A percentile compares a stretch with the other conserved stretches of the same genome.
Evolutionary conservation across 23 tunicate genomes (phyloP).

Genomic region (Clavelina lepadiformis): DNA sequence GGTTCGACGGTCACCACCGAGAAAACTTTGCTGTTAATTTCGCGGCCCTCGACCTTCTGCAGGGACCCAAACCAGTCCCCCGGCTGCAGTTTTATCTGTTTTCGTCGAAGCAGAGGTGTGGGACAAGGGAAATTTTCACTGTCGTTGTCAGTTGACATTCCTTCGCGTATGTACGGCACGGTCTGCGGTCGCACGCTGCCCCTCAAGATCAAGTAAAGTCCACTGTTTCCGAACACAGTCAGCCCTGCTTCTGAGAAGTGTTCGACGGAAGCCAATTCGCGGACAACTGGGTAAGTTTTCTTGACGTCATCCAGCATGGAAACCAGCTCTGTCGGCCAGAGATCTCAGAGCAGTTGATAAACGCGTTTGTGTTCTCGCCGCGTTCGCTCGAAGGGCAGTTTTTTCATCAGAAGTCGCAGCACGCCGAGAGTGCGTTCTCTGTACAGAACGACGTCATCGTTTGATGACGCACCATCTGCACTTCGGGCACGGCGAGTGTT

Average conservation of each 20-base stretch:
- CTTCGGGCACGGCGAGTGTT: neutral
- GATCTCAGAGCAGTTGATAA: conserved; percentile 30
- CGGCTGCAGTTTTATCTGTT: conserved; percentile 29
- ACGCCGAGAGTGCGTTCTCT: conserved; percentile 27
- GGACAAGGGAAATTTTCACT: conserved; percentile 28
- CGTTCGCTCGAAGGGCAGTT: conserved; percentile 70
- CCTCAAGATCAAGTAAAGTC: conserved; percentile 57
- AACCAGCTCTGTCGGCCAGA: conserved; percentile 64
- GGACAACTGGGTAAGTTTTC: conserved; percentile 25
- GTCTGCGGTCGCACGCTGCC: conserved; percentile 66
- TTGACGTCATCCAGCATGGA: conserved; percentile 20
- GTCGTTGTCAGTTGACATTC: conserved; percentile 9
- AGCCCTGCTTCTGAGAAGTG: conserved; percentile 50
- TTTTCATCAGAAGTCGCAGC: conserved; percentile 24
- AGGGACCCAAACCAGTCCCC: conserved; percentile 87
- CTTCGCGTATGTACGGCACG: conserved; percentile 43
- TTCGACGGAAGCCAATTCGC: conserved; percentile 38
- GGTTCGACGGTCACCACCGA: conserved; percentile 70
- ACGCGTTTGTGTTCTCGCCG: conserved; percentile 54
- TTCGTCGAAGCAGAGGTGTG: conserved; percentile 55
- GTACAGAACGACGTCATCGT: conserved; percentile 28
- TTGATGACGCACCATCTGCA: neutral
- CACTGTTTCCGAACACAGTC: conserved; percentile 81
- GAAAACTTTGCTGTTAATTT: conserved; percentile 52
- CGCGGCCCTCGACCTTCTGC: conserved; percentile 49